Conservation (phyloP, 1,140 invertebrate genomes). For the Nilaparvata lugens region DNA sequence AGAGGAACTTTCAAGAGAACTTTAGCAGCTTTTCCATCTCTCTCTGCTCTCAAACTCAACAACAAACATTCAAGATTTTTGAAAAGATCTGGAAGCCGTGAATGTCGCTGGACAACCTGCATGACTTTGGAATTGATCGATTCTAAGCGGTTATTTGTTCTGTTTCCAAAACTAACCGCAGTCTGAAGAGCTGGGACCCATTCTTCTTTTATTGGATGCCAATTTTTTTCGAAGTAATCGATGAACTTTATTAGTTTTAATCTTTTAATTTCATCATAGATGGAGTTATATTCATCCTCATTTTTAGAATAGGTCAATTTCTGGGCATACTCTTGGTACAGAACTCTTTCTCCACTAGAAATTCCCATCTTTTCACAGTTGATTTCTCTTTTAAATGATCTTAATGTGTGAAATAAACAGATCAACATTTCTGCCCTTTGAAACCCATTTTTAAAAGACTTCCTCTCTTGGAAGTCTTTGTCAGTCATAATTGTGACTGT, state of each 20-base stretch:
- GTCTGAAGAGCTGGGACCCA: conserved; percentile 7
- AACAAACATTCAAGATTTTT: background rate
- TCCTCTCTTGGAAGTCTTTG: conserved; percentile 3
- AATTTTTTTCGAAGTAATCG: background rate
- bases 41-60: conserved; percentile 6
- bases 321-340: background rate
- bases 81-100: background rate
- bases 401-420: background rate
- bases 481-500: background rate
- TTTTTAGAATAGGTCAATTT: conserved; percentile 6
- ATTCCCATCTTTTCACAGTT: conserved; percentile 2
- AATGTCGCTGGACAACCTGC: conserved; percentile 2
- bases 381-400: conserved; percentile 3
- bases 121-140: conserved; percentile 5
- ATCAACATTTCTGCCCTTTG: background rate
- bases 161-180: background rate
- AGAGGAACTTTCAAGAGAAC: background rate
- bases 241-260: background rate
- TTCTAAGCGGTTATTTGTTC: background rate
- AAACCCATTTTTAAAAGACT: conserved; percentile 4
- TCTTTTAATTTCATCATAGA: background rate
- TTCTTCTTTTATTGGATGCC: conserved; percentile 1
- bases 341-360: background rate
- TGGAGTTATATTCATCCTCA: background rate
- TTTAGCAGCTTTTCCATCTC: background rate